Evolutionary conservation across 1,140 invertebrate species (phyloP), one percentile per base, ranked within the genome.

Genomic region (Capitella teleta): DNA sequence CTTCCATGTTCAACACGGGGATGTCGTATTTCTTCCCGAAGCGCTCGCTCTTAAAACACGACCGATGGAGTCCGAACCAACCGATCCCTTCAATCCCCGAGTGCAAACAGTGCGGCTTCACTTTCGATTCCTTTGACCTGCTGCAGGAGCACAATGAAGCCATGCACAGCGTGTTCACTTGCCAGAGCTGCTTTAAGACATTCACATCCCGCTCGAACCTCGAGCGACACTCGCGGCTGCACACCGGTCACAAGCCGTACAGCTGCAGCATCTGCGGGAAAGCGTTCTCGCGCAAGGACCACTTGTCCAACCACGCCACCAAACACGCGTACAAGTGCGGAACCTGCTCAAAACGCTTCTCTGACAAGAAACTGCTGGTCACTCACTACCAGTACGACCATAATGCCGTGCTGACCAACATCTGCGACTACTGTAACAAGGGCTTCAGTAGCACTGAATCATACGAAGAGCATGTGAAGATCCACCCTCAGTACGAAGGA

Each of bases 161-260:
- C 5, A 38, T 32, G 18, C 47, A 53, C 26, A 49, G 38, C 26
- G 38, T 53, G 5, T 53, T 43, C 41, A 50, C 48, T 5, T 62
- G 61, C 46, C 28, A 51, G 12, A 19, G 32, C 2, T 98, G 94
- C 73, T 85, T 84, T 45, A 97, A 97, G 76, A 91, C 66, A 56
- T 99, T 98, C 75, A 95, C 89, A 49, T 94, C 89, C 32, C 98
- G 95, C 0, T 96, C 91, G 6, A 99, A 99, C 73, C 77, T 99
- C 41, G 99, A 99, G 74, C 98, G 96, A 0, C 96, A 99, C 73
- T 77, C 97, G 62, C 78, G 95, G 53, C 75, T 99, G 53, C 95
- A 98, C 70, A 94, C 89, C 18, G 92, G 92, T 2, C 87, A 93
- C 73, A 93, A 93, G 66, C 91, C 92, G 1, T 54, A 51, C 43